These are phyloP conservation scores for Oceanites oceanicus DNA, from an alignment of 2,113 vertebrate genomes.

Conservation along the genomic window DNA sequence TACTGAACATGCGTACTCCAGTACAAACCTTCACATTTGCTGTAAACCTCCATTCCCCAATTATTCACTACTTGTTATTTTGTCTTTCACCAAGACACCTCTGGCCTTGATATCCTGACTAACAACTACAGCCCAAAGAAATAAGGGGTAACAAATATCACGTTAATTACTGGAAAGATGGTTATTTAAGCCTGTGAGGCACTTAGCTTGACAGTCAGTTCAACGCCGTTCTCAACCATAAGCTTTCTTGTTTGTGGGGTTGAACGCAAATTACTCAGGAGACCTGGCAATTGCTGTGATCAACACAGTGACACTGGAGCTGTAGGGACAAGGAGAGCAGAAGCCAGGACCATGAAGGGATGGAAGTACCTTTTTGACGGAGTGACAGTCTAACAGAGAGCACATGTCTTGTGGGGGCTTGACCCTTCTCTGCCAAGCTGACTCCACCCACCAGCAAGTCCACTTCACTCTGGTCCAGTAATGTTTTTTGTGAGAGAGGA, in stretches of 20 bases:
- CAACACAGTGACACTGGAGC: background rate
- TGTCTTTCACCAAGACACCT: background rate
- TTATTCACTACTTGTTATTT: background rate
- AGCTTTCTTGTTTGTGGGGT: background rate
- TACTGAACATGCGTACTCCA: rapidly evolving
- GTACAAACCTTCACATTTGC: background rate
- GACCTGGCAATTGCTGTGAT: background rate
- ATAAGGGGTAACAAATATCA: background rate
- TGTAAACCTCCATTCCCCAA: background rate
- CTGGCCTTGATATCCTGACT: background rate
- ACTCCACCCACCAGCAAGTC: background rate
- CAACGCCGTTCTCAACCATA: background rate
- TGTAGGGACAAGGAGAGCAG: background rate
- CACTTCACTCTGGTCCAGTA: background rate
- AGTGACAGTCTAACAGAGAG: background rate
- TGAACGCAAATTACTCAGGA: background rate
- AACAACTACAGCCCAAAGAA: background rate
- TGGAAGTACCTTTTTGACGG: background rate
- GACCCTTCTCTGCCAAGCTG: background rate
- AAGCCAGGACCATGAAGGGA: background rate
- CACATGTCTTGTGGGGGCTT: background rate
- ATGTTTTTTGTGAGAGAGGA: background rate
- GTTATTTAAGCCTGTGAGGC: background rate
- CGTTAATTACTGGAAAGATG: background rate
- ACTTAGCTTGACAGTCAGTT: background rate